A percentile compares a stretch with the other conserved stretches of the same genome.
Evolutionary conservation across 2,888 invertebrate genomes (phyloP).

Genomic region (Gymnoscelis rufifasciata): DNA sequence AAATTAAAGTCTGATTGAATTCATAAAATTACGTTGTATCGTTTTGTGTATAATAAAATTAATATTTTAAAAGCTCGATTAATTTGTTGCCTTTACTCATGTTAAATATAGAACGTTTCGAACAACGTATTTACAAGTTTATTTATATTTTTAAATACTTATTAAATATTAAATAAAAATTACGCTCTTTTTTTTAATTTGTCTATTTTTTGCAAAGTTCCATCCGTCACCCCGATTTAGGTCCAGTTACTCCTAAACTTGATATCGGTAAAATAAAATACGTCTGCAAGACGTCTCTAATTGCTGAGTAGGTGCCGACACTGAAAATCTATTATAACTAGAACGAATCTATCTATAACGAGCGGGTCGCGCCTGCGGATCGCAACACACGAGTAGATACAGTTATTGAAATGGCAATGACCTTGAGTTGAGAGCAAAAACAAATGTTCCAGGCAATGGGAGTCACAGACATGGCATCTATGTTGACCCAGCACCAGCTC

Average conservation of each 20-base stretch:
- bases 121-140: no score
- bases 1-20: no score
- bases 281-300: neutral
- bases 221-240: neutral
- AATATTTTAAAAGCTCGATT: no score
- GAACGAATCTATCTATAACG: constrained; percentile 5
- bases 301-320: constrained; percentile 1
- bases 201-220: neutral
- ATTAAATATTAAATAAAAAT: no score
- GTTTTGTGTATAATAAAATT: no score
- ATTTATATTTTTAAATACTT: no score
- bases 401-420: constrained; percentile 19
- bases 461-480: constrained; percentile 81
- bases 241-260: neutral
- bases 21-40: no score
- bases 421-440: constrained; percentile 14
- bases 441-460: constrained; percentile 77
- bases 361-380: constrained; percentile 5
- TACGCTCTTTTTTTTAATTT: no score
- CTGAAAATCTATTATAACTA: constrained; percentile 1
- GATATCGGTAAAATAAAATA: neutral
- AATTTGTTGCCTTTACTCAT: no score
- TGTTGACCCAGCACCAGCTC: constrained; percentile 81
- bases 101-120: no score
- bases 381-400: constrained; percentile 12